Evolutionary conservation across 1,140 invertebrate species (phyloP).

Genomic region (Drosophila ercepeae): DNA sequence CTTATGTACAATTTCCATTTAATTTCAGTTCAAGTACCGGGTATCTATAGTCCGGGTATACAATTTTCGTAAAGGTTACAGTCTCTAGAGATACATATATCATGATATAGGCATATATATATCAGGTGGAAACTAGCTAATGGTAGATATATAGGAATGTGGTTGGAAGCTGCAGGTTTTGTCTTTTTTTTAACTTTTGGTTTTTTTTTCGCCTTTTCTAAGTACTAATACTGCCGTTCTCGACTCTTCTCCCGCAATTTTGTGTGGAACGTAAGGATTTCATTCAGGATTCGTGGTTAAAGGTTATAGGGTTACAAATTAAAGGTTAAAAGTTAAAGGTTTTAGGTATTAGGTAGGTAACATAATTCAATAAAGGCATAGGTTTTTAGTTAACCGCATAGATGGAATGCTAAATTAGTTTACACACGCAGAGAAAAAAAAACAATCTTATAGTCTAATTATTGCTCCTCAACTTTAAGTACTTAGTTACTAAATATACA

Average conservation of each 20-base stretch:
- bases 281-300: conserved; percentile 1
- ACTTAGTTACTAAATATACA: conserved; percentile 67
- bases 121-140: conserved; percentile 31
- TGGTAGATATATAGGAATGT: conserved; percentile 44
- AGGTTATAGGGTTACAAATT: neutral
- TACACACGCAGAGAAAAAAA: conserved; percentile 30
- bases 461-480: conserved; percentile 55
- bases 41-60: neutral
- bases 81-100: neutral
- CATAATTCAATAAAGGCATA: neutral
- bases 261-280: no score
- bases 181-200: neutral
- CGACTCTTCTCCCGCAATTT: conserved; percentile 4
- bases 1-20: conserved; percentile 1
- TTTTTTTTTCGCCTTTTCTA: conserved; percentile 30
- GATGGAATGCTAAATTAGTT: no score
- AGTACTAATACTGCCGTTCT: conserved; percentile 55
- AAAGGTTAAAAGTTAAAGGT: conserved; percentile 6
- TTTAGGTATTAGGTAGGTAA: neutral
- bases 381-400: no score
- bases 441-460: conserved; percentile 55
- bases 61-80: conserved; percentile 3
- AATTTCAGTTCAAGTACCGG: neutral
- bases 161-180: conserved; percentile 9
- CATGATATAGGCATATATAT: conserved; percentile 4